These are phyloP conservation scores for Oncorhynchus gorbuscha DNA, from an alignment of 2,113 vertebrate genomes.

Conservation along the genomic window DNA sequence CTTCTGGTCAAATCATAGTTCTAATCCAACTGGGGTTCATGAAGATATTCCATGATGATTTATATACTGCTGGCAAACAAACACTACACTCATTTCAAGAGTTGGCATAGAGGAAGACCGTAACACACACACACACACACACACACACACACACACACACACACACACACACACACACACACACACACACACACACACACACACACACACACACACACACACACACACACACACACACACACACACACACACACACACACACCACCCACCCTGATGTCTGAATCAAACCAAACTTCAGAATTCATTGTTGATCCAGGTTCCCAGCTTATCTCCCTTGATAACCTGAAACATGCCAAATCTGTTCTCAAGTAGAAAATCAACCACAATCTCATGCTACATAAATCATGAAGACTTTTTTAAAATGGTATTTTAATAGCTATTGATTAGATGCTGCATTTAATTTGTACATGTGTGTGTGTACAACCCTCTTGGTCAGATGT, in stretches of 20 bases:
- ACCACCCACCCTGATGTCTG: background rate
- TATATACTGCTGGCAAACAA: background rate
- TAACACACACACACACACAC: too few relatives aligned
- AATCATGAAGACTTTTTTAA: background rate
- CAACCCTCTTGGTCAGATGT: constrained; percentile 2
- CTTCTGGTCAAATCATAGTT: background rate
- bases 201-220: background rate
- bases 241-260: background rate
- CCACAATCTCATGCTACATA: background rate
- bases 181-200: too few relatives aligned
- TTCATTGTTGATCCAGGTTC: background rate
- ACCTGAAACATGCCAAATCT: background rate
- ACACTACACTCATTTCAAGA: too few relatives aligned
- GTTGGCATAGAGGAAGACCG: too few relatives aligned
- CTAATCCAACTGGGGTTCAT: background rate
- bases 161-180: too few relatives aligned
- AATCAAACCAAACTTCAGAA: background rate
- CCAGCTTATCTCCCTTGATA: background rate
- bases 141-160: too few relatives aligned
- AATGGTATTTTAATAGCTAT: background rate
- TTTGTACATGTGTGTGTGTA: background rate
- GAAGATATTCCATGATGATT: background rate
- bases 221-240: too few relatives aligned
- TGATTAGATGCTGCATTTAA: too few relatives aligned
- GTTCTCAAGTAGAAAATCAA: too few relatives aligned